Conservation (phyloP, 1,140 invertebrate species). For the Drosophila varians region DNA sequence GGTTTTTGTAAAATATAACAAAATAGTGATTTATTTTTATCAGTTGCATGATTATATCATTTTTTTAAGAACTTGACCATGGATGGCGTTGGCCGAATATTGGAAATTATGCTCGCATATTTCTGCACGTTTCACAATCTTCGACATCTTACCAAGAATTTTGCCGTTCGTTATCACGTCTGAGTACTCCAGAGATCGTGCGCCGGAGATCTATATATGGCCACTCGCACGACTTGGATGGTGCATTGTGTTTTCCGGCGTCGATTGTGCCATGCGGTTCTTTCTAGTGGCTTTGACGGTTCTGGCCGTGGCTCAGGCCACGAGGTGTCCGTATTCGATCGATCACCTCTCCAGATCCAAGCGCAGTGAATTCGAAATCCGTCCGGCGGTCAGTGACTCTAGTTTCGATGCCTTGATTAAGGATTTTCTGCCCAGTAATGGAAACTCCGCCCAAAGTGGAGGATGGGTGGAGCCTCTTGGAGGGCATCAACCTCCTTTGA, state of each 20-base stretch:
- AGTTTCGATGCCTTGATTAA: slow-evolving; percentile 52
- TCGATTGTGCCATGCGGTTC: slow-evolving; percentile 21
- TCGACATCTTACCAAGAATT: slow-evolving; percentile 60
- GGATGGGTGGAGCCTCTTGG: slow-evolving; percentile 17
- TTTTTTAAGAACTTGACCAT: slow-evolving; percentile 17
- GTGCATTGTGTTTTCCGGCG: slow-evolving; percentile 33
- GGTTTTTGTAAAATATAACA: too few species aligned
- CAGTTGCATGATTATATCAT: slow-evolving; percentile 2
- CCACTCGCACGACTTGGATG: not conserved
- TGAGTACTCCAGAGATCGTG: slow-evolving; percentile 42
- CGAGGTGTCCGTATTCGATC: slow-evolving; percentile 40
- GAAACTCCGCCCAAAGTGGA: slow-evolving; percentile 8
- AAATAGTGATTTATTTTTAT: not conserved
- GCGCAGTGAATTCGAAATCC: slow-evolving; percentile 29
- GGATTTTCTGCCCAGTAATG: slow-evolving; percentile 45
- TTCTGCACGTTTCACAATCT: slow-evolving; percentile 50
- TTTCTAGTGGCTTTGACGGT: slow-evolving; percentile 18
- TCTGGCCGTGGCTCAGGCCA: slow-evolving; percentile 10
- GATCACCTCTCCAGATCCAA: slow-evolving; percentile 18
- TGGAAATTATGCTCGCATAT: slow-evolving; percentile 45
- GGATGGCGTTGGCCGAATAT: slow-evolving; percentile 9
- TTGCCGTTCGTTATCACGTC: slow-evolving; percentile 40
- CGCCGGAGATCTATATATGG: slow-evolving; percentile 43
- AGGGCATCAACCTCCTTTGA: slow-evolving; percentile 8
- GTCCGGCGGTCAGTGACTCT: slow-evolving; percentile 35